Percentiles rank a stretch among this genome's conserved stretches.
Conservation (phyloP, 2,113 vertebrate species). For the Rhipidura dahli region DNA sequence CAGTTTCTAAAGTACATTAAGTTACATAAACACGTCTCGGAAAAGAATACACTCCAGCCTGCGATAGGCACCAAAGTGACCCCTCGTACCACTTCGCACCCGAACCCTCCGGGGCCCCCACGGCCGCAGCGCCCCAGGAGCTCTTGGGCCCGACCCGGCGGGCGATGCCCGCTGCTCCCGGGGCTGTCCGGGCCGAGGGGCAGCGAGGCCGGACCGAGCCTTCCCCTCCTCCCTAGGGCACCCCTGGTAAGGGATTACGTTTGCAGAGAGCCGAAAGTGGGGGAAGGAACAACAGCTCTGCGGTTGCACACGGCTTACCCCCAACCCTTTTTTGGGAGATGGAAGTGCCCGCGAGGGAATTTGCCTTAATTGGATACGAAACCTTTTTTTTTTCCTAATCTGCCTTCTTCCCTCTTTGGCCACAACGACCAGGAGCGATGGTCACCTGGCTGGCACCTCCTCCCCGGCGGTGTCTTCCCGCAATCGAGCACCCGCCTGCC, state of each 20-base stretch:
- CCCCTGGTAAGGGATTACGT: no score
- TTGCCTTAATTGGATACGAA: not conserved
- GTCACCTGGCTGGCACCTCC: not conserved
- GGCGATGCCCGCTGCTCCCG: not conserved
- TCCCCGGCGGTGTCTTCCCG: not conserved
- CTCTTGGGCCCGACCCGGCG: not conserved
- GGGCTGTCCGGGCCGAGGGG: not conserved
- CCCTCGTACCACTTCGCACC: not conserved
- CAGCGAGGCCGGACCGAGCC: no score
- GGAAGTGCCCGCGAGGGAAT: not conserved
- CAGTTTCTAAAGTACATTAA: conserved; percentile 66
- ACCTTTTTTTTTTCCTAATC: accelerated
- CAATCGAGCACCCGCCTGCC: not conserved
- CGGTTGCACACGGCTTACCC: not conserved
- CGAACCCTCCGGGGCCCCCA: not conserved
- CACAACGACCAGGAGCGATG: not conserved
- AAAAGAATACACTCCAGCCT: conserved; percentile 52
- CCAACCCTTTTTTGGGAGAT: not conserved
- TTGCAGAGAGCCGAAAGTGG: not conserved
- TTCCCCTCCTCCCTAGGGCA: not conserved
- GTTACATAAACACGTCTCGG: conserved; percentile 71
- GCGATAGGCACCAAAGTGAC: conserved; percentile 66
- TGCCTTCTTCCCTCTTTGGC: not conserved
- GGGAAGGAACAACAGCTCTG: not conserved
- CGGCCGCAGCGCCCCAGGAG: not conserved